These are phyloP conservation scores for Tringa solitaria DNA, from an alignment of 2,113 vertebrate genomes.

Conservation along the genomic window DNA sequence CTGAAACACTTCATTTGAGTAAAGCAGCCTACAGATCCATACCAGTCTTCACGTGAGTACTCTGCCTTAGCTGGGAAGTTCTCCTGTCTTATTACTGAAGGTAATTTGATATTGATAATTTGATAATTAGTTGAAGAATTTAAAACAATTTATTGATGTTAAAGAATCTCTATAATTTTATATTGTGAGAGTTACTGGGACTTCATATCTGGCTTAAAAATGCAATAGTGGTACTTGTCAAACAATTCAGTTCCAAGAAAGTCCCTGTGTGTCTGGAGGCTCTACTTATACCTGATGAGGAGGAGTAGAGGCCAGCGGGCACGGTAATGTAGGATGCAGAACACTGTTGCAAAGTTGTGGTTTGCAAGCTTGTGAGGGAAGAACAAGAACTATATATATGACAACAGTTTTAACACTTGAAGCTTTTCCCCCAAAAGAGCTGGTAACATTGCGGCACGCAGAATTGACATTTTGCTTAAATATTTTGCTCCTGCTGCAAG, in stretches of 20 bases:
- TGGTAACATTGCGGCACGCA: neutral
- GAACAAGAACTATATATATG: neutral
- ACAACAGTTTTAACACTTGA: neutral
- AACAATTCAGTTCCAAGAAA: neutral
- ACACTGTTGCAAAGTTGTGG: rapidly evolving
- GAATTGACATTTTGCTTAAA: neutral
- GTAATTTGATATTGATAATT: no score
- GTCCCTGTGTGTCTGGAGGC: neutral
- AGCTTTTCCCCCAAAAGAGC: neutral
- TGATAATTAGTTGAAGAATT: neutral
- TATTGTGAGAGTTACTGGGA: neutral
- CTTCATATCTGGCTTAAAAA: neutral
- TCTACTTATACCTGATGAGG: neutral
- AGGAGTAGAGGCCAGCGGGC: neutral
- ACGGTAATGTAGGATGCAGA: neutral
- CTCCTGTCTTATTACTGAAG: neutral
- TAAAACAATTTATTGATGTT: neutral
- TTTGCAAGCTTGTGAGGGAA: neutral
- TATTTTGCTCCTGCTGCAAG: neutral
- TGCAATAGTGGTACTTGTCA: neutral
- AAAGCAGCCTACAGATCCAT: neutral
- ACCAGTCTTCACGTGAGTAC: neutral
- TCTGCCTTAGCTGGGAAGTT: neutral
- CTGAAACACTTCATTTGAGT: neutral
- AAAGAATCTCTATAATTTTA: neutral